A percentile compares a stretch with the other conserved stretches of the same genome.
These are phyloP conservation scores for Channa argus DNA, from an alignment of 2,113 vertebrate genomes.

Conservation along the genomic window DNA sequence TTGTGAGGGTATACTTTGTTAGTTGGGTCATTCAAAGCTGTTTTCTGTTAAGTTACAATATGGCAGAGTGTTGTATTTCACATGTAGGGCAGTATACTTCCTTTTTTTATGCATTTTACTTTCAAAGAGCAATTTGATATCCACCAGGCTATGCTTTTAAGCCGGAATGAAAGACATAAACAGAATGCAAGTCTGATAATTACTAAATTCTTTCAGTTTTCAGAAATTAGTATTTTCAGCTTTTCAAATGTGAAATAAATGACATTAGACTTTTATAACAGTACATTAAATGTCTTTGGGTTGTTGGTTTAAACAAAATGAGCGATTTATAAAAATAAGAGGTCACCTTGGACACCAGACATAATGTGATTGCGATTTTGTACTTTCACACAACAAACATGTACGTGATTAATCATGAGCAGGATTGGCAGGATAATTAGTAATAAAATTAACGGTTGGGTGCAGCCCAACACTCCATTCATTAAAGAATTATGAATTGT, in stretches of 20 bases:
- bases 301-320: neutral
- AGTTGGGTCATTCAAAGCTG: neutral
- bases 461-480: neutral
- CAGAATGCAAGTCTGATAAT: too few species aligned
- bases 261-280: too few species aligned
- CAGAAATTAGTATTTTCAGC: neutral
- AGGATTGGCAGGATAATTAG: neutral
- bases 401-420: neutral
- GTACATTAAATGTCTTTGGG: neutral
- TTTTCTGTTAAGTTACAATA: neutral
- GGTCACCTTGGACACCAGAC: too few species aligned
- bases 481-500: neutral
- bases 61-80: neutral
- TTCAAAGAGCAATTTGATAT: too few species aligned
- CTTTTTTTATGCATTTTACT: too few species aligned
- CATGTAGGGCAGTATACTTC: neutral
- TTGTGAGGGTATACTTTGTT: neutral
- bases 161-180: too few species aligned
- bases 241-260: neutral
- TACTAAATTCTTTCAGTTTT: too few species aligned
- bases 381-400: too few species aligned
- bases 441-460: neutral
- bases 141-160: too few species aligned
- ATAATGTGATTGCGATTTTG: too few species aligned
- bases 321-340: too few species aligned